Conservation (phyloP, 1,140 invertebrate species). For the Drosophila pachea region DNA sequence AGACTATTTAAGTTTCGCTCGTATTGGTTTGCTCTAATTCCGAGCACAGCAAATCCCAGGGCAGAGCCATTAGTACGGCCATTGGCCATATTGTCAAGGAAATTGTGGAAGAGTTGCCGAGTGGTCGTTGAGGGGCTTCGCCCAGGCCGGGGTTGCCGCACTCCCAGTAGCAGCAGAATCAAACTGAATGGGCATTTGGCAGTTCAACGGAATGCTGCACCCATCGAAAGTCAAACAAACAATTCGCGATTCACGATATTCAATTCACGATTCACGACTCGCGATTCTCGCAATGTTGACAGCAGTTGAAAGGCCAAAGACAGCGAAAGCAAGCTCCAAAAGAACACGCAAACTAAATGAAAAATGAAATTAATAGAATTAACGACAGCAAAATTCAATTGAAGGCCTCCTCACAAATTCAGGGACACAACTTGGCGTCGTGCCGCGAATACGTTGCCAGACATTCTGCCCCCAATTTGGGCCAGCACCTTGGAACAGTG, state of each 20-base stretch:
- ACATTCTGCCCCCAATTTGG: slow-evolving; percentile 34
- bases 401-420: slow-evolving; percentile 52
- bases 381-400: slow-evolving; percentile 56
- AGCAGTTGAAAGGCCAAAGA: slow-evolving; percentile 53
- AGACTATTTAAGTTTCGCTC: slow-evolving; percentile 68
- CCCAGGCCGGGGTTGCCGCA: slow-evolving; percentile 32
- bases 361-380: slow-evolving; percentile 71
- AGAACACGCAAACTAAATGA: slow-evolving; percentile 38
- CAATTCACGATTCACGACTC: no score
- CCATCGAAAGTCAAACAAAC: slow-evolving; percentile 68
- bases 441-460: slow-evolving; percentile 15
- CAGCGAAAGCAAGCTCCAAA: slow-evolving; percentile 5
- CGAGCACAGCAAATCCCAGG: slow-evolving; percentile 58
- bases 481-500: slow-evolving; percentile 46
- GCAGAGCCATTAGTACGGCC: slow-evolving; percentile 63
- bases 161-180: slow-evolving; percentile 3
- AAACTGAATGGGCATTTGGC: neutral
- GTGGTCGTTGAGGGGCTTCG: slow-evolving; percentile 32
- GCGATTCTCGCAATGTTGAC: slow-evolving; percentile 40
- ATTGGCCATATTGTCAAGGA: slow-evolving; percentile 67
- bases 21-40: slow-evolving; percentile 73
- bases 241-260: no score
- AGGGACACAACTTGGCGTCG: slow-evolving; percentile 35
- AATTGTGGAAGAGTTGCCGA: slow-evolving; percentile 57
- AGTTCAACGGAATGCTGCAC: slow-evolving; percentile 2